phyloP scores from a whole-genome alignment of 2,888 invertebrate genomes.

The Athrips mouffetella region DNA sequence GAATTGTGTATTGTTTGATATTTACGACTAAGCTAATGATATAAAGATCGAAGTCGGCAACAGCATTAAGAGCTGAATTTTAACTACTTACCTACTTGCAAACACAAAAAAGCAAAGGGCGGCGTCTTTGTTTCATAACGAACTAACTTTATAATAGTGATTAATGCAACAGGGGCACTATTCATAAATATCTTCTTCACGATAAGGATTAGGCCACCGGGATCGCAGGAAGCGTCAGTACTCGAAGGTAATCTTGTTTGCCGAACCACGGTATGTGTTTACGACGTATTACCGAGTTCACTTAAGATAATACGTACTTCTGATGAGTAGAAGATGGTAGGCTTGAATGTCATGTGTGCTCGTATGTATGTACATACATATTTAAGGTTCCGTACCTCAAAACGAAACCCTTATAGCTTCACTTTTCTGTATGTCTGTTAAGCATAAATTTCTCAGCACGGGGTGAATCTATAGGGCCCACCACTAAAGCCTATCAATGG shows the following conservation, averaged over 20 bases:
- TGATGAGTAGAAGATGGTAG: not conserved
- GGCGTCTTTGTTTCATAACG: conserved; percentile 51
- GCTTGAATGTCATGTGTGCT: conserved; percentile 1
- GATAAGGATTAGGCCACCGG: conserved; percentile 74
- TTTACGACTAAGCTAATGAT: too few relatives aligned
- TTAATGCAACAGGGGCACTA: conserved; percentile 42
- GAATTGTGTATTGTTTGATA: too few relatives aligned
- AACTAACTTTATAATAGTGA: conserved; percentile 37
- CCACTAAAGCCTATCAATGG: too few relatives aligned
- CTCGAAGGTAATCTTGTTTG: conserved; percentile 68
- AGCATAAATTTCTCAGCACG: too few relatives aligned
- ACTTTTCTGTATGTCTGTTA: too few relatives aligned
- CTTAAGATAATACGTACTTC: conserved; percentile 27
- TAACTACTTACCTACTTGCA: too few relatives aligned
- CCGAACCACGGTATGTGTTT: conserved; percentile 46
- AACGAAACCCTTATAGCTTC: too few relatives aligned
- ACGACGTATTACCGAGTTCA: conserved; percentile 41
- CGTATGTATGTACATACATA: too few relatives aligned
- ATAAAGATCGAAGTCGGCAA: too few relatives aligned
- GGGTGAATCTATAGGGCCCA: too few relatives aligned
- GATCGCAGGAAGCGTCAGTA: conserved; percentile 61
- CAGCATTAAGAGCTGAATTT: too few relatives aligned
- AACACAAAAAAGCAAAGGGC: conserved; percentile 30
- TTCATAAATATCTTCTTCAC: conserved; percentile 66
- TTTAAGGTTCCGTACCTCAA: too few relatives aligned